These are phyloP conservation scores for Masticophis lateralis DNA, from an alignment of 2,797 vertebrate species.

Conservation along the genomic window DNA sequence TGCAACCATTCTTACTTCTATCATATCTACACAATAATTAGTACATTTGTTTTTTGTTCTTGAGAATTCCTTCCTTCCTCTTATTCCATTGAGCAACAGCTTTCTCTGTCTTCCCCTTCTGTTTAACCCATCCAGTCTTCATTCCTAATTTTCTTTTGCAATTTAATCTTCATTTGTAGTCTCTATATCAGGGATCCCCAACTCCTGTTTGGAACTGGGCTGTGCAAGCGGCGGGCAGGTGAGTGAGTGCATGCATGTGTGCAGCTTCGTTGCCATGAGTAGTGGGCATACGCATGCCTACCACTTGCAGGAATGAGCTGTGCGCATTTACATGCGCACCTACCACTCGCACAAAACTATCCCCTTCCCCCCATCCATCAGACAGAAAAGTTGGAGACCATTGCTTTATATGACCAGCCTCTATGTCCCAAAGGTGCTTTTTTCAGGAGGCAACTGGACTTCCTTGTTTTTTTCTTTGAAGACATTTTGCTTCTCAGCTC, in stretches of 20 bases:
- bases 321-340: background rate
- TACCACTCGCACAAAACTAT: background rate
- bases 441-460: too few species aligned
- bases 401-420: background rate
- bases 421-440: background rate
- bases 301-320: background rate
- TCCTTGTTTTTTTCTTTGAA: too few species aligned
- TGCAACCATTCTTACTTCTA: background rate
- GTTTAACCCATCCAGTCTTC: background rate
- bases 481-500: too few species aligned
- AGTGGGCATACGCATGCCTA: background rate
- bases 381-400: background rate
- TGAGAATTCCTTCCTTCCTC: background rate
- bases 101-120: background rate
- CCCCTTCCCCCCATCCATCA: background rate
- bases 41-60: background rate
- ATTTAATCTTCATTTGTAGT: background rate
- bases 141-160: background rate
- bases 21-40: background rate
- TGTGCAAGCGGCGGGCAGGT: background rate
- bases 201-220: background rate
- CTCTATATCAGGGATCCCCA: background rate
- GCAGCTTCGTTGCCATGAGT: too few species aligned
- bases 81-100: background rate
- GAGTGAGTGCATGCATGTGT: too few species aligned